Percentiles rank a stretch among this genome's conserved stretches.
Evolutionary conservation across 2,888 invertebrate species (phyloP).

Genomic region (Cryptosula pallasiana): DNA sequence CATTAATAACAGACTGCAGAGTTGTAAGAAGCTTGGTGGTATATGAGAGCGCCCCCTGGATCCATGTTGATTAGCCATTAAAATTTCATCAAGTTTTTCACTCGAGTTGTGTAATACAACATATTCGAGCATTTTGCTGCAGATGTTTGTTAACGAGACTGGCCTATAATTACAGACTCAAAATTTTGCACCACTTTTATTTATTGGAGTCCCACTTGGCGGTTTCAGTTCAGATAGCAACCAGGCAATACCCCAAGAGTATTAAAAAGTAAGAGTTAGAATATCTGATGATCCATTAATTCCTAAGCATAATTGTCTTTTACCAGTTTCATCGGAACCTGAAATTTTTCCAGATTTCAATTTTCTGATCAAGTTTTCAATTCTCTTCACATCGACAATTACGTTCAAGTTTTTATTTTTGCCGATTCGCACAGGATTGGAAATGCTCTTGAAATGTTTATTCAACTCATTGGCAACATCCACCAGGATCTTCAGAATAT

Average conservation of each 20-base stretch:
- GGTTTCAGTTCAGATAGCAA: not conserved
- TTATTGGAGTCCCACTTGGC: not conserved
- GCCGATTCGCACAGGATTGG: no score
- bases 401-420: no score
- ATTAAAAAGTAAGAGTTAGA: not conserved
- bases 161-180: not conserved
- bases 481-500: no score
- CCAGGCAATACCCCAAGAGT: constrained; percentile 10
- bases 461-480: no score
- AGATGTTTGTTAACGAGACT: not conserved
- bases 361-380: no score
- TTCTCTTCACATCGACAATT: no score
- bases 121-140: not conserved
- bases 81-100: not conserved
- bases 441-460: no score
- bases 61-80: no score
- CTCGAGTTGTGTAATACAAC: not conserved
- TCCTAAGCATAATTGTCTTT: not conserved
- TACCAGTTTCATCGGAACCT: not conserved
- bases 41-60: no score
- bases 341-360: not conserved
- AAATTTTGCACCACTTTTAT: not conserved
- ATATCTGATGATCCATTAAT: not conserved
- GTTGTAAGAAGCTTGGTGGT: no score
- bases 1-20: no score